These are phyloP conservation scores for Diachasma alloeum DNA, from an alignment of 1,140 invertebrate genomes.

Conservation along the genomic window DNA sequence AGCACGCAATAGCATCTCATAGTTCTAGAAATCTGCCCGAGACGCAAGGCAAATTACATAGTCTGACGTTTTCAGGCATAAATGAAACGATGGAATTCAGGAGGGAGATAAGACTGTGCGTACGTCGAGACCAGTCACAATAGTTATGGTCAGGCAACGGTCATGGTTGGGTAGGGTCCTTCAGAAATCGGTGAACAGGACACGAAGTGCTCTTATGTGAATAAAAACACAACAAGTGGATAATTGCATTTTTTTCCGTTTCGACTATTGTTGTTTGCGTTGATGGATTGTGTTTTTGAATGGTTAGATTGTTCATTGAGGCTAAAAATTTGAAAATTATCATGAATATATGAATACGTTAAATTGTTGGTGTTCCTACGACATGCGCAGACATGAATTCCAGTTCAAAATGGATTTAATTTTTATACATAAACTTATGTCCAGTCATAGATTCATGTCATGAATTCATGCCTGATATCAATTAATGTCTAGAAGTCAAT, in stretches of 20 bases:
- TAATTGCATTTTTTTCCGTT: conserved; percentile 1
- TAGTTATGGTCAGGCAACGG: conserved; percentile 40
- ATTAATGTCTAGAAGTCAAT: too few species aligned
- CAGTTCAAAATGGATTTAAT: too few species aligned
- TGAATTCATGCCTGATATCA: too few species aligned
- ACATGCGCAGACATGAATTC: too few species aligned
- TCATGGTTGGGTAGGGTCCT: conserved; percentile 62
- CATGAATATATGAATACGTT: too few species aligned
- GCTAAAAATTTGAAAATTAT: too few species aligned
- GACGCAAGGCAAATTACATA: background rate
- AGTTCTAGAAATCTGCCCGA: background rate
- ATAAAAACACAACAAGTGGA: background rate
- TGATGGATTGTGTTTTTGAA: too few species aligned
- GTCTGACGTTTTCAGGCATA: background rate
- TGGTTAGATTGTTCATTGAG: too few species aligned
- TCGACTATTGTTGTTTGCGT: too few species aligned
- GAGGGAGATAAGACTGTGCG: conserved; percentile 9
- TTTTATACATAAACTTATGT: too few species aligned
- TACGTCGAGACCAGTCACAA: conserved; percentile 28
- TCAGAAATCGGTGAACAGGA: conserved; percentile 63
- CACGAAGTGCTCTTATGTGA: conserved; percentile 45
- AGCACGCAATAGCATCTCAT: background rate
- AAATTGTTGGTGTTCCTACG: too few species aligned
- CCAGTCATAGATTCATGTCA: too few species aligned
- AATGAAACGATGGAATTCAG: background rate